Conservation (phyloP, 2,797 vertebrate genomes). For the Girardinus metallicus region DNA sequence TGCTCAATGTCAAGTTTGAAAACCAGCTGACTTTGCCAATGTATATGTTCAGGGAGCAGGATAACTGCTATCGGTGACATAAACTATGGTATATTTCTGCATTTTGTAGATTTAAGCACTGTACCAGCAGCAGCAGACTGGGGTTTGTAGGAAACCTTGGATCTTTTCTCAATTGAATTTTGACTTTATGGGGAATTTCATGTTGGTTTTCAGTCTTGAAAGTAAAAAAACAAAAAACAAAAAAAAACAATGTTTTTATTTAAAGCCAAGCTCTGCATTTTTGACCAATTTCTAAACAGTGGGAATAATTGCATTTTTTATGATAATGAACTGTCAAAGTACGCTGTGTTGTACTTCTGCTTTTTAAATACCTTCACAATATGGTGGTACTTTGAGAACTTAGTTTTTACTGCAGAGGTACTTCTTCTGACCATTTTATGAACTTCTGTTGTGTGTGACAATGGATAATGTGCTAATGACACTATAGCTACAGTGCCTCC, state of each 20-base stretch:
- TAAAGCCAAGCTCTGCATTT: not conserved
- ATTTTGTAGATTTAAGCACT: not conserved
- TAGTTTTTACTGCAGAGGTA: not conserved
- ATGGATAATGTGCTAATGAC: not conserved
- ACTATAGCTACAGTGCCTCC: not conserved
- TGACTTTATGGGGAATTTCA: not conserved
- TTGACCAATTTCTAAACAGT: not conserved
- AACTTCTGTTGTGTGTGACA: not conserved
- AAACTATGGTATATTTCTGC: not conserved
- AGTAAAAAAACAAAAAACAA: not conserved
- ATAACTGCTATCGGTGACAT: not conserved
- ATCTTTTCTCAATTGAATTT: not conserved
- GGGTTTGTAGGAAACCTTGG: not conserved
- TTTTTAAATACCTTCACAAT: not conserved
- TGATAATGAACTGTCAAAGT: not conserved
- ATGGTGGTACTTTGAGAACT: not conserved
- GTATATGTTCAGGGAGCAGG: not conserved
- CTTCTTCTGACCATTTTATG: not conserved
- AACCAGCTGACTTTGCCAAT: not conserved
- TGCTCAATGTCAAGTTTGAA: not conserved
- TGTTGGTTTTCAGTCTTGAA: not conserved
- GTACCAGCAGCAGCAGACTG: not conserved
- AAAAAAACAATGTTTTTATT: not conserved
- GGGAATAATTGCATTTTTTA: not conserved
- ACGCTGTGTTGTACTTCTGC: not conserved